Evolutionary conservation across 2,888 invertebrate genomes (phyloP), one percentile per base, ranked within the genome.

Genomic region (Protophormia terraenovae): DNA sequence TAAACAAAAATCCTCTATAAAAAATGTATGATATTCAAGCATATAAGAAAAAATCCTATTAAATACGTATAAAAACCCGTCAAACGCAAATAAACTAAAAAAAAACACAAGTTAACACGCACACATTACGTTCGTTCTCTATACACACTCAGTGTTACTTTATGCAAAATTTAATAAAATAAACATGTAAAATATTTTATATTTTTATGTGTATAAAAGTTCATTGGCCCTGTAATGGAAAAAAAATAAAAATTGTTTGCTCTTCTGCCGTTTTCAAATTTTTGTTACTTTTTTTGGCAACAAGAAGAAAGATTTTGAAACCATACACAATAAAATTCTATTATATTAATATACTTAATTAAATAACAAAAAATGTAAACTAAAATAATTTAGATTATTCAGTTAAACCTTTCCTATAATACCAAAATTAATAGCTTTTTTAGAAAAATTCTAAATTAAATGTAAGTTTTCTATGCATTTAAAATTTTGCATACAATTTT

Each of bases 191-290:
- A 79, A 80, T 67, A 62, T 62, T 53, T 38, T 45, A 58, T 12
- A n/a, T 41, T 73, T 73, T 27, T 58, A 41, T 66, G 22, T 41
- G 16, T 79, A 79, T 35, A 47, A 84, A 76, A 84, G 84, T 84
- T 84, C 84, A 80, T 72, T 84, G 84, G 66, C 76, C 80, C 76
- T 58, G 64, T 35, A 84, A 71, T 76, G 38, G 71, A 84, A 78
- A 72, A 19, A 55, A 16, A 14, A n/a, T n/a, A n/a, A n/a, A n/a
- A n/a, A n/a, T n/a, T 19, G 8, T 55, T 53, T 76, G 19, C n/a
- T 55, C 41, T 12, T 38, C 14, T 24, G 50, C 4, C 7, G 47
- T 10, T 47, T 64, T 72, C 14, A 76, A 24, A 62, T 60, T 41
- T 24, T 16, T 64, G 12, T 55, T 29, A 47, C 3, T 50, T 69